These are phyloP conservation scores for Sylvia borin DNA, from an alignment of 2,797 vertebrate genomes.

Conservation along the genomic window DNA sequence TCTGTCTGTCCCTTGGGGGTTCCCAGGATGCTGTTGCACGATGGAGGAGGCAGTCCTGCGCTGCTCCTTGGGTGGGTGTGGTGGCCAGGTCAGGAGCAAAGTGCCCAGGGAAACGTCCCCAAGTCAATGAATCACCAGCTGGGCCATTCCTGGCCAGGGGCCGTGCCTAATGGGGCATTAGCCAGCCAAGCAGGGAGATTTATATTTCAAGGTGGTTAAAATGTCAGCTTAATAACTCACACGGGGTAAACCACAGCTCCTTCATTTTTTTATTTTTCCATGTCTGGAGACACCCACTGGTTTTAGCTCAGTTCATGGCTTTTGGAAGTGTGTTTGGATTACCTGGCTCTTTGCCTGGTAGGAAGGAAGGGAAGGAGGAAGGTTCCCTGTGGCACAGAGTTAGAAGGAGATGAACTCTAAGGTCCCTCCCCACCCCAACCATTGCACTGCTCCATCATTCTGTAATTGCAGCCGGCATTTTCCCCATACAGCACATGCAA, in stretches of 20 bases:
- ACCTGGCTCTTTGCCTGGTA: neutral
- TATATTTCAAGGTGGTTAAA: neutral
- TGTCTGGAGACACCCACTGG: neutral
- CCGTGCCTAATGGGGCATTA: neutral
- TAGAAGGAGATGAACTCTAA: neutral
- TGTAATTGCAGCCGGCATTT: fast-evolving
- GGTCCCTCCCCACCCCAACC: neutral
- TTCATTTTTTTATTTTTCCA: neutral
- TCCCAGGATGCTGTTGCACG: fast-evolving
- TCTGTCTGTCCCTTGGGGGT: neutral
- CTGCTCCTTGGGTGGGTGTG: neutral
- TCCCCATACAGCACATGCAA: fast-evolving
- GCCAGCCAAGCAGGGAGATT: neutral
- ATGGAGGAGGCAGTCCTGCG: neutral
- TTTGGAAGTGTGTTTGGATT: neutral
- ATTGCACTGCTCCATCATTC: neutral
- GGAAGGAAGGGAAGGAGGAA: neutral
- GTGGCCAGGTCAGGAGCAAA: neutral
- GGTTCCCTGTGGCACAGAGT: neutral
- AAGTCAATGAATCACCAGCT: conserved; percentile 34
- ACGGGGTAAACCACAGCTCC: neutral
- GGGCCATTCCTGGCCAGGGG: neutral
- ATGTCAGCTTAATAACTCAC: neutral
- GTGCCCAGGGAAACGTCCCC: neutral
- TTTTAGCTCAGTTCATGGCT: neutral